Conservation (phyloP, 2,113 vertebrate species). For the Cnemophilus loriae region DNA sequence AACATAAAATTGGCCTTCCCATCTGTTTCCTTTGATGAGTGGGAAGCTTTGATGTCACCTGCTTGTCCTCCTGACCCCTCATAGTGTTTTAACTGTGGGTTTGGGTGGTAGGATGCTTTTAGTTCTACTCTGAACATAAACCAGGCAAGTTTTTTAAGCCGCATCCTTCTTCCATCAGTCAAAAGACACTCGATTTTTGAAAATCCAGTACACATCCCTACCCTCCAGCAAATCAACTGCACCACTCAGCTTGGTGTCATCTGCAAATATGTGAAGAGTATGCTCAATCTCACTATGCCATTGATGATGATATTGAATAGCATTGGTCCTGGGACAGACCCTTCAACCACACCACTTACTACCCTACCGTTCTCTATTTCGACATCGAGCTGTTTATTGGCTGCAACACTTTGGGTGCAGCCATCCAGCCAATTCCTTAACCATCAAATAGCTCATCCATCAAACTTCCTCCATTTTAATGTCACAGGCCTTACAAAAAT, state of each 20-base stretch:
- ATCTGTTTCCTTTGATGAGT: not conserved
- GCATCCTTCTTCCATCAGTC: not conserved
- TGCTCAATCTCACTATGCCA: fast-evolving
- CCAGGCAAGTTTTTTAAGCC: not conserved
- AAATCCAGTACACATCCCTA: not conserved
- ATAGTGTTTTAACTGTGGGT: not conserved
- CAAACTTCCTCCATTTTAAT: not conserved
- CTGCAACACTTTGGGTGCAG: not conserved
- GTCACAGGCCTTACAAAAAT: not conserved
- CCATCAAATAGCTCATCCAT: not conserved
- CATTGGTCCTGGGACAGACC: not conserved
- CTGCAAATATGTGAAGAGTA: not conserved
- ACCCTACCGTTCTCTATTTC: not conserved
- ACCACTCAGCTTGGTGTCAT: not conserved
- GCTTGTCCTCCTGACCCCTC: not conserved
- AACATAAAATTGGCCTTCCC: not conserved
- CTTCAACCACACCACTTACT: not conserved
- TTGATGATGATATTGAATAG: not conserved
- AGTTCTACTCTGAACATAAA: not conserved
- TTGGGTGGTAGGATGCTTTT: not conserved
- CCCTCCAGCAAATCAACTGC: not conserved
- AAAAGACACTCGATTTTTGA: not conserved
- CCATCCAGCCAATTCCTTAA: not conserved
- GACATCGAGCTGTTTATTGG: not conserved
- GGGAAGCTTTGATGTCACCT: not conserved